Percentiles rank a stretch among this genome's conserved stretches.
phyloP scores from a whole-genome alignment of 2,888 invertebrate species.

The Pherbina coryleti region DNA sequence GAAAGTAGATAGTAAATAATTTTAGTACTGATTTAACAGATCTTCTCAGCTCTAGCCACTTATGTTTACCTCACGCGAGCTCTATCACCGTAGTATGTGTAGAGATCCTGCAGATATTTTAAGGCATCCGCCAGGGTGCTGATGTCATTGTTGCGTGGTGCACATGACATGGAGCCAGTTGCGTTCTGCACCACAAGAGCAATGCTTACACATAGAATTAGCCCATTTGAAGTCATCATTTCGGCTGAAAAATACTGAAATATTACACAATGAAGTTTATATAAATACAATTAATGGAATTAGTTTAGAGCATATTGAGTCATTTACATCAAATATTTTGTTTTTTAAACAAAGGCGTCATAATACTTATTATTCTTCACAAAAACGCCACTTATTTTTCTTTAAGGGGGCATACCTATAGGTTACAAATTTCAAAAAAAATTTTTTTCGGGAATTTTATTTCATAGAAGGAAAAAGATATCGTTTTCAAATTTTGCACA shows the following conservation, averaged over 20 bases:
- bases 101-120: slow-evolving; percentile 77
- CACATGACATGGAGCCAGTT: slow-evolving; percentile 63
- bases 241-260: slow-evolving; percentile 18
- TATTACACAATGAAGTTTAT: too few species aligned
- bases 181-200: slow-evolving; percentile 54
- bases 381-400: too few species aligned
- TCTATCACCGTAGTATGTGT: slow-evolving; percentile 77
- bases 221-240: slow-evolving; percentile 46
- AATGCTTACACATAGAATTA: slow-evolving; percentile 53
- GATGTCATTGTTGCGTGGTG: slow-evolving; percentile 70
- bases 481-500: too few species aligned
- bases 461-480: too few species aligned
- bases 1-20: slow-evolving; percentile 9
- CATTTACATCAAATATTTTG: too few species aligned
- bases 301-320: too few species aligned
- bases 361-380: too few species aligned
- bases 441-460: too few species aligned
- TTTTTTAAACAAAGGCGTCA: too few species aligned
- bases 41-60: not conserved
- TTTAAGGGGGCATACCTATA: too few species aligned
- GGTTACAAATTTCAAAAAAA: too few species aligned
- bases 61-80: slow-evolving; percentile 75
- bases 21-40: not conserved
- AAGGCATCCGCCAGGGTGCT: slow-evolving; percentile 77
- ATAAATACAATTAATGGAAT: too few species aligned